phyloP scores from a whole-genome alignment of 2,113 vertebrate genomes.

The Anas platyrhynchos region DNA sequence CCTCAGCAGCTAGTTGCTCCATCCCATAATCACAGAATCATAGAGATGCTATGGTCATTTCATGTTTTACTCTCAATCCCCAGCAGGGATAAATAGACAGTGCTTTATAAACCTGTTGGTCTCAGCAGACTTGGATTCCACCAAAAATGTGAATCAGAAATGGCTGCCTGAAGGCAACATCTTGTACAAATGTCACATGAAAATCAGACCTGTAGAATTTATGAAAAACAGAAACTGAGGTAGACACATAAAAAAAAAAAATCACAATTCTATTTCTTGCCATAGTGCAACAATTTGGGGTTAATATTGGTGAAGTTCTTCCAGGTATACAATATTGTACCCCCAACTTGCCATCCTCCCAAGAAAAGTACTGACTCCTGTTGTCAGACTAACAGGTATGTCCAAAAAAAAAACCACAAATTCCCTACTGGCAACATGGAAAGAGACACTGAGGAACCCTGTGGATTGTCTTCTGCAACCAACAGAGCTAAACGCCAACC shows the following conservation, averaged over 20 bases:
- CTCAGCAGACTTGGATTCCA: not conserved
- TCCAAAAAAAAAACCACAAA: not conserved
- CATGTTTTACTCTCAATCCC: not conserved
- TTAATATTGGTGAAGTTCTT: not conserved
- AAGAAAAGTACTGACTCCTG: not conserved
- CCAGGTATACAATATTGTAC: not conserved
- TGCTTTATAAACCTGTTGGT: not conserved
- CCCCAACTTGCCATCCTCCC: not conserved
- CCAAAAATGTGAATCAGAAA: not conserved
- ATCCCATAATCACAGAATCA: not conserved
- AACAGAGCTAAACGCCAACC: not conserved
- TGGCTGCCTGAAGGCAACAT: not conserved
- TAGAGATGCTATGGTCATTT: not conserved
- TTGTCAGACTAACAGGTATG: constrained; percentile 70
- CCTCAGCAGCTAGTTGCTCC: not conserved
- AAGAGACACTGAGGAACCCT: not conserved
- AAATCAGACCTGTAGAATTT: not conserved
- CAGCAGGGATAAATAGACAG: not conserved
- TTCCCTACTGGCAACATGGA: not conserved
- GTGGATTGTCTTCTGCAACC: not conserved
- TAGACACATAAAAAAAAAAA: not conserved
- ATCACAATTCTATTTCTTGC: not conserved
- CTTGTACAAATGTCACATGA: not conserved
- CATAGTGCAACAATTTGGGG: not conserved
- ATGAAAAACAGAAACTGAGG: not conserved